Evolutionary conservation across 2,888 invertebrate genomes (phyloP).

Genomic region (Pyrgus malvae): DNA sequence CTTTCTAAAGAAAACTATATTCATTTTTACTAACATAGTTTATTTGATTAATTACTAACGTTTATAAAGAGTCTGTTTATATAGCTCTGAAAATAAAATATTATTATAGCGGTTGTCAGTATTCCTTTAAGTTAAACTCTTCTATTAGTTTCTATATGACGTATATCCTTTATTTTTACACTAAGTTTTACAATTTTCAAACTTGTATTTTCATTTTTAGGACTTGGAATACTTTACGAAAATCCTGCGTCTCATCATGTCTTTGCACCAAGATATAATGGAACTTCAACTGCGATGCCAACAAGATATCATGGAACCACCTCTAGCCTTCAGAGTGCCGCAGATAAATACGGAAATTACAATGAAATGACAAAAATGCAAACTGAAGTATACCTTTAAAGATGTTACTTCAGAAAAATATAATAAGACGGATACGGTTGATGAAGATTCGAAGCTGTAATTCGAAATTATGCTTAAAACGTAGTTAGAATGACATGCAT

Average conservation of each 20-base stretch:
- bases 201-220: conserved; percentile 46
- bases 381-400: conserved; percentile 36
- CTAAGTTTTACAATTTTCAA: too few relatives aligned
- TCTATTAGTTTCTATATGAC: too few relatives aligned
- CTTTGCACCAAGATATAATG: conserved; percentile 69
- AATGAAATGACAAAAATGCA: conserved; percentile 62
- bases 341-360: conserved; percentile 66
- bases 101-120: too few relatives aligned
- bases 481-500: too few relatives aligned
- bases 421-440: neutral
- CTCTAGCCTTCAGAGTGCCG: conserved; percentile 47
- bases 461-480: too few relatives aligned
- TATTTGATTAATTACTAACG: too few relatives aligned
- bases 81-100: too few relatives aligned
- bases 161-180: too few relatives aligned
- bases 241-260: conserved; percentile 70
- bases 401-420: neutral
- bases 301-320: conserved; percentile 40
- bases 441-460: neutral
- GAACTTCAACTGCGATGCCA: conserved; percentile 61
- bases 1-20: too few relatives aligned
- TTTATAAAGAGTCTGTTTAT: too few relatives aligned
- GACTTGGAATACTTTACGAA: conserved; percentile 74
- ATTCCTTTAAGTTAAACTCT: too few relatives aligned
- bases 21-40: too few relatives aligned